Evolutionary conservation across 2,113 vertebrate species (phyloP), one percentile per base, ranked within the genome.

Genomic region (Siniperca chuatsi): DNA sequence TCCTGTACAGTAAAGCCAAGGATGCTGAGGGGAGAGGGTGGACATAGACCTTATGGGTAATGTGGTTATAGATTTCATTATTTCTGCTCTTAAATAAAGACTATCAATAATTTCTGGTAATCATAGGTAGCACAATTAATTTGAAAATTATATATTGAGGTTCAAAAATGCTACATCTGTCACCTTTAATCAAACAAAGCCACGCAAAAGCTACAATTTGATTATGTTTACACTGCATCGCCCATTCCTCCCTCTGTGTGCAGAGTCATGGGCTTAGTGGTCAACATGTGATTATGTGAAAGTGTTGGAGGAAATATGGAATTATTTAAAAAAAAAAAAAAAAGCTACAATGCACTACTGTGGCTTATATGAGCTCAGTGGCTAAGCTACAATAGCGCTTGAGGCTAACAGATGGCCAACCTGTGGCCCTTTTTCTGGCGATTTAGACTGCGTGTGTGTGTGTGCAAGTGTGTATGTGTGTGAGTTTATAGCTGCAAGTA

Each of bases 371-470:
- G 81, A 86, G 77, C 68, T 82, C 79, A 69, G 2, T 87, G 78
- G 81, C 55, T 65, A 15, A n/a, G 60, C 50, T 70, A 78, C 64
- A 75, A 20, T 33, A 25, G 58, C 2, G 40, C 74, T 84, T 4
- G 3, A 78, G 75, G 85, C 86, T 79, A 90, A 88, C 91, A 92
- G 85, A 91, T 90, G 84, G 85, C 46, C 81, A 88, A 87, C 81
- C 80, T 87, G 83, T 87, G 70, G 73, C 69, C 21, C 71, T 82
- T 82, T 61, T 75, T 71, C 57, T 74, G 23, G 23, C 60, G 50
- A 80, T 84, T 68, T 71, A 70, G 64, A 72, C 55, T 58, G 42
- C 25, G 11, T 18, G 20, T 67, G 66, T 79, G 54, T 65, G 54
- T 3, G 46, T 20, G 11, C 13, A 4, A 15, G 42, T 68, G 40